Evolutionary conservation across 2,797 vertebrate species (phyloP), one percentile per base, ranked within the genome.

Genomic region (Hippopotamyrus pictus): DNA sequence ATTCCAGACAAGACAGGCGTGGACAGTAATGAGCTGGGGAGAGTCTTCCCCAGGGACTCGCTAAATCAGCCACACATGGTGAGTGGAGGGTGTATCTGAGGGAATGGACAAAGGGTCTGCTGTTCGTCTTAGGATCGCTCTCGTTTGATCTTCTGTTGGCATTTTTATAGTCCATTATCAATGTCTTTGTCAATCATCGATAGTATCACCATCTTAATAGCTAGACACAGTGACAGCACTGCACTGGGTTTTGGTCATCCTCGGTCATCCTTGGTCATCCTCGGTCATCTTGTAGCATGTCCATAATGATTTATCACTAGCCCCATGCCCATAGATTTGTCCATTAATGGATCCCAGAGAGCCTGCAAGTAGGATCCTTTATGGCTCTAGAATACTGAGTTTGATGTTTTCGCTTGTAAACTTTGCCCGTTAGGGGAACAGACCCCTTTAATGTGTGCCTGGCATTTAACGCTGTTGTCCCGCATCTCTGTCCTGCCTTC

Each of bases 21-120:
- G 51, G 96, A 97, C 88, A 92, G 95, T 93, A 99, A 97, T 0
- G 98, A 99, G 93, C 95, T 99, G 85, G 96, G 98, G 93, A 97
- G 96, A 91, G 95, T 99, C 88, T 98, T 97, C 92, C 84, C 90
- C 25, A 92, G 88, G 2, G 93, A 93, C 88, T 93, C 87, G 65
- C 93, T 90, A 3, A 93, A 93, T 2, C 93, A 93, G 76, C 92
- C 92, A 19, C 84, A 92, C 44, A 37, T 0, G 53, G 97, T 97
- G 93, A 96, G 95, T 69, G 51, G 33, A 17, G 59, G 54, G 25
- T 14, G 46, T 0, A 3, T 86, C 22, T 84, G 46, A n/a, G 19
- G 22, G 41, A 50, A 33, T 25, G 83, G 46, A 85, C 22, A 46
- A 85, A 85, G 22, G 22, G 11, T 48, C 46, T 53, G 83, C 41